Evolutionary conservation across 53 echinoderm and acorn worm species (phyloP).

Genomic region (Holothuria scabra): DNA sequence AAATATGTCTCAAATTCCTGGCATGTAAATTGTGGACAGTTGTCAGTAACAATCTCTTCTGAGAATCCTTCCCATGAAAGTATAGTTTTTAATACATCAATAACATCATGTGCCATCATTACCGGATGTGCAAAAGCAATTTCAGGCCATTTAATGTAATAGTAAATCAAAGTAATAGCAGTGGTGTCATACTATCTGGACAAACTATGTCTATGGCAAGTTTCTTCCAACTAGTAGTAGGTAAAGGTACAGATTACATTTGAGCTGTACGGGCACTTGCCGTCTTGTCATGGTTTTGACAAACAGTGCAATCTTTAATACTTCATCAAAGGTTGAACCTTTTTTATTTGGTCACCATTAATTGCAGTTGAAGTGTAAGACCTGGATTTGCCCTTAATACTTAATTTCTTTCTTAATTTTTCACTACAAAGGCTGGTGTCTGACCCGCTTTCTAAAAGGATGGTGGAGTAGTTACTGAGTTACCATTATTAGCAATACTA

Average conservation of each 20-base stretch:
- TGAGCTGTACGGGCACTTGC: slow-evolving; percentile 43
- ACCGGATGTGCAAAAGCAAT: slow-evolving; percentile 38
- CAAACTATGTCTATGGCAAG: slow-evolving; percentile 73
- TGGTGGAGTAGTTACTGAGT: no score
- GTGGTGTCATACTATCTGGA: slow-evolving; percentile 49
- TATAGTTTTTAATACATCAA: slow-evolving; percentile 8
- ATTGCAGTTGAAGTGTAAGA: no score
- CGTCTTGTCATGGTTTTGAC: slow-evolving; percentile 66
- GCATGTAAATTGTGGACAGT: slow-evolving; percentile 61
- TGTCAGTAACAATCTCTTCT: slow-evolving; percentile 64
- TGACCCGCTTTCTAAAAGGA: no score
- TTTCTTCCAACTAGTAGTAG: slow-evolving; percentile 60
- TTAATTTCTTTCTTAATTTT: no score
- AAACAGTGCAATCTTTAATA: slow-evolving; percentile 38
- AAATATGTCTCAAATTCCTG: slow-evolving; percentile 55
- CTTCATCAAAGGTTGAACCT: no score
- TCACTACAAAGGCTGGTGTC: no score
- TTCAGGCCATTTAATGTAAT: slow-evolving; percentile 67
- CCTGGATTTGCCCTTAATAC: no score
- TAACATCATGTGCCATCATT: slow-evolving; percentile 21
- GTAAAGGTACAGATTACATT: slow-evolving; percentile 64
- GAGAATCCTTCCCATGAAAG: slow-evolving; percentile 60
- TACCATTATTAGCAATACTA: no score
- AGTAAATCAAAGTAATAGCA: slow-evolving; percentile 47
- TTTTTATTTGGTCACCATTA: no score